These are phyloP conservation scores for Pseudococcus jackbeardsleyi DNA, from an alignment of 2,888 invertebrate species.

Conservation along the genomic window DNA sequence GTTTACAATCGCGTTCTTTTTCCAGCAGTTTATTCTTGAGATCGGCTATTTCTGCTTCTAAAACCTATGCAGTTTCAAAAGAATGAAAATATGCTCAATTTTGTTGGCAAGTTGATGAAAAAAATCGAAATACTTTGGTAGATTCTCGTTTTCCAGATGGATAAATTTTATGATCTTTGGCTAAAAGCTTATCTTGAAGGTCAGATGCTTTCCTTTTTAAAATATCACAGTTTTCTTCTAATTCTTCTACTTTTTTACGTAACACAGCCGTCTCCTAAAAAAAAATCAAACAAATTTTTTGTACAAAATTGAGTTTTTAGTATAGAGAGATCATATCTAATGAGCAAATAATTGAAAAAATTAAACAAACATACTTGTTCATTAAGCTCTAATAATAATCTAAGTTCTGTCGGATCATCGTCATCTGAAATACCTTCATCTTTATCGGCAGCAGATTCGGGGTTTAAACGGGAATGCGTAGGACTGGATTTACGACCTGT, in stretches of 20 bases:
- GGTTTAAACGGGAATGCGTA: constrained; percentile 75
- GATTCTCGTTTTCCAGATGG: constrained; percentile 28
- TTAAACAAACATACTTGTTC: constrained; percentile 76
- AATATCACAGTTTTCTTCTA: constrained; percentile 84
- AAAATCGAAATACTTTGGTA: constrained; percentile 34
- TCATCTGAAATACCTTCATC: constrained; percentile 82
- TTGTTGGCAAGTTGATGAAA: background rate
- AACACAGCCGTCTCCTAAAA: constrained; percentile 83
- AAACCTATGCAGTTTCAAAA: constrained; percentile 71
- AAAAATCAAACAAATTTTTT: too few relatives aligned
- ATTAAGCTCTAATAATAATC: constrained; percentile 87
- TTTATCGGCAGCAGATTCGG: constrained; percentile 78
- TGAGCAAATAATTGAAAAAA: background rate
- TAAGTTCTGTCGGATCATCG: constrained; percentile 86
- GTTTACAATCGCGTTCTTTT: constrained; percentile 85
- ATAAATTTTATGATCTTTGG: constrained; percentile 68
- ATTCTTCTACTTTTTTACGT: constrained; percentile 85
- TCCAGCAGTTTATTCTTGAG: constrained; percentile 83
- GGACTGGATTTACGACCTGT: constrained; percentile 78
- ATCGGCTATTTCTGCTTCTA: constrained; percentile 82
- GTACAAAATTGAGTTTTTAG: background rate
- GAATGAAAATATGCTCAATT: constrained; percentile 68
- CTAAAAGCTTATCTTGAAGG: constrained; percentile 79
- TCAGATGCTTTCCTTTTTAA: constrained; percentile 83
- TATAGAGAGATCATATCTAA: too few relatives aligned